Evolutionary conservation across 2,888 invertebrate species (phyloP).

Genomic region (Galerucella pusilla): DNA sequence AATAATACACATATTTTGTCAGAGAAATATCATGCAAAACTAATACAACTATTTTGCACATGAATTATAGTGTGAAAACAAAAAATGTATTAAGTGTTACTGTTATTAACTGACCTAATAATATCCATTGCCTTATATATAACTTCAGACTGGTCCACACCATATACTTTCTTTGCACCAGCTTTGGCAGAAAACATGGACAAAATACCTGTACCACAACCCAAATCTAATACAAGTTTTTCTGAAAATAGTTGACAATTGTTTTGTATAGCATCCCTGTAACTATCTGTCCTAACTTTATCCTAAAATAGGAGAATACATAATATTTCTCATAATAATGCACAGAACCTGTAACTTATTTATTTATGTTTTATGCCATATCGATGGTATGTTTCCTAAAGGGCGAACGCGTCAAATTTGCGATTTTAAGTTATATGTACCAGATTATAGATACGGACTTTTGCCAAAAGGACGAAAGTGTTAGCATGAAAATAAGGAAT

Average conservation of each 20-base stretch:
- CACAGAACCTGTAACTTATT: too few relatives aligned
- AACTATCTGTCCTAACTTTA: conserved; percentile 86
- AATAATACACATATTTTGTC: neutral
- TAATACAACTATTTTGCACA: too few relatives aligned
- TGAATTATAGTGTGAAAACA: too few relatives aligned
- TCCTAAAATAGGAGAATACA: conserved; percentile 68
- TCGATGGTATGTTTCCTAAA: too few relatives aligned
- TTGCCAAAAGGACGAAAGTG: too few relatives aligned
- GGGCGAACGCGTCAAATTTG: too few relatives aligned
- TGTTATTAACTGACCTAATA: conserved; percentile 71
- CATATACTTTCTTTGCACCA: conserved; percentile 90
- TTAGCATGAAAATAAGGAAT: too few relatives aligned
- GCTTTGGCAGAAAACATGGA: conserved; percentile 98
- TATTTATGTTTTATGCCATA: neutral
- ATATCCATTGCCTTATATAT: conserved; percentile 97
- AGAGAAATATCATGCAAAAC: too few relatives aligned
- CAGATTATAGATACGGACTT: too few relatives aligned
- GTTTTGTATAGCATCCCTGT: conserved; percentile 83
- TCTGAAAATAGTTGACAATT: conserved; percentile 77
- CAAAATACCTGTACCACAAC: conserved; percentile 97
- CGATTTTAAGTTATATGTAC: too few relatives aligned
- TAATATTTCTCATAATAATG: conserved; percentile 26
- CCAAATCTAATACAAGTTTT: conserved; percentile 92
- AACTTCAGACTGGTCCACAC: conserved; percentile 96
- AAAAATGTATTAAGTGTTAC: too few relatives aligned